phyloP scores from a whole-genome alignment of 2,888 invertebrate species.

The Oxystoma pomonae region DNA sequence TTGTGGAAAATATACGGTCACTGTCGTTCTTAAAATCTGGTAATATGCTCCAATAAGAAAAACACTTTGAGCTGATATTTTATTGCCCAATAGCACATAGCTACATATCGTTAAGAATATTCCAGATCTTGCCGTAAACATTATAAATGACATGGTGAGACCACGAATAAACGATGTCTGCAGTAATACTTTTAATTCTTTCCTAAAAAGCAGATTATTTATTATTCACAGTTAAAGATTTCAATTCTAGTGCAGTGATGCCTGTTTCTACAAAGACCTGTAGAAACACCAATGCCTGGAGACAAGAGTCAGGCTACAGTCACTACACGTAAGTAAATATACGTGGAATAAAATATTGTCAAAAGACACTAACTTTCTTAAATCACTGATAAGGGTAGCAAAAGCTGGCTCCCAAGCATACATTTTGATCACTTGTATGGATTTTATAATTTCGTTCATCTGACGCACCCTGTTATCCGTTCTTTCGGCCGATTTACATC shows the following conservation, averaged over 20 bases:
- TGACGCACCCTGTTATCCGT: constrained; percentile 81
- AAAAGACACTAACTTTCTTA: constrained; percentile 56
- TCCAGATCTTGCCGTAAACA: constrained; percentile 69
- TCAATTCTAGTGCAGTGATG: too few relatives aligned
- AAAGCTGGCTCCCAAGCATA: constrained; percentile 91
- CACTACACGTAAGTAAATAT: too few relatives aligned
- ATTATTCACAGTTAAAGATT: too few relatives aligned
- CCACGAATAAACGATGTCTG: constrained; percentile 62
- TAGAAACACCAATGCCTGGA: too few relatives aligned
- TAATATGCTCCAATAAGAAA: constrained; percentile 60
- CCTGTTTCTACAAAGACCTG: too few relatives aligned
- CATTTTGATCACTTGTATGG: constrained; percentile 92
- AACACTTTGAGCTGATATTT: constrained; percentile 47
- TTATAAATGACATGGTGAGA: constrained; percentile 63
- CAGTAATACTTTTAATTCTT: constrained; percentile 39
- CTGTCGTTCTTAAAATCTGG: constrained; percentile 58
- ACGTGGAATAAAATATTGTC: too few relatives aligned
- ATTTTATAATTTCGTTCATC: constrained; percentile 85
- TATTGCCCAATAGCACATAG: constrained; percentile 50
- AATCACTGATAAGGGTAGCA: constrained; percentile 54
- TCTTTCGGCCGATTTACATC: constrained; percentile 63
- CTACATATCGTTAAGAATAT: constrained; percentile 63
- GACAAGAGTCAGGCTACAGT: too few relatives aligned
- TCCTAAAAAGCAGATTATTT: too few relatives aligned
- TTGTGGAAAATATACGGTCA: constrained; percentile 59